These are phyloP conservation scores for Galago senegalensis DNA, from an alignment of 2,797 vertebrate species.

Conservation along the genomic window DNA sequence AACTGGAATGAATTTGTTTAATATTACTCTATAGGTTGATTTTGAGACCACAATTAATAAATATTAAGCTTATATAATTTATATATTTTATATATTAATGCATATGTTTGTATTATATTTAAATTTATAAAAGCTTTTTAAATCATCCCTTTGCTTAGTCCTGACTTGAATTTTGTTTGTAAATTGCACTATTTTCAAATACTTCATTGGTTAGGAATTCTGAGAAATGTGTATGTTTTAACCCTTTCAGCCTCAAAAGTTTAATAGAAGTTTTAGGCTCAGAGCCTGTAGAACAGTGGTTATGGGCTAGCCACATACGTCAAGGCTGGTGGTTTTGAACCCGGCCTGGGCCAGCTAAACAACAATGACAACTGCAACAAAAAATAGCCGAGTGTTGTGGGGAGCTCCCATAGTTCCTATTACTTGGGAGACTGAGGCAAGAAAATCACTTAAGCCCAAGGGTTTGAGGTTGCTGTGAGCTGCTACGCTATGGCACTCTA, in stretches of 20 bases:
- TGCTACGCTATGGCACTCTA: too few relatives aligned
- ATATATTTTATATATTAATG: not conserved
- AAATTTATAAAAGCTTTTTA: not conserved
- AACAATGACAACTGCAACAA: too few relatives aligned
- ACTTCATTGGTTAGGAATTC: not conserved
- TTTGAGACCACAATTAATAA: not conserved
- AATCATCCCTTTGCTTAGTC: not conserved
- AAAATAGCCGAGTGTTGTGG: too few relatives aligned
- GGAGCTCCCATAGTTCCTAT: too few relatives aligned
- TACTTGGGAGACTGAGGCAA: too few relatives aligned
- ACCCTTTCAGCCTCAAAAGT: not conserved
- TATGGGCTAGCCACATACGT: too few relatives aligned
- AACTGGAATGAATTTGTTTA: not conserved
- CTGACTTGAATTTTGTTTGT: constrained; percentile 2
- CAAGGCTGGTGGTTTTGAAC: too few relatives aligned
- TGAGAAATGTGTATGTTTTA: not conserved
- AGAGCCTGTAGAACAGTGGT: too few relatives aligned
- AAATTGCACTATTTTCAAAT: constrained; percentile 45
- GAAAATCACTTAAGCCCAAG: too few relatives aligned
- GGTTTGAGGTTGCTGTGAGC: too few relatives aligned
- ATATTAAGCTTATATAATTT: not conserved
- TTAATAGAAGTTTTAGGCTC: not conserved
- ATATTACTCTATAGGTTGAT: constrained; percentile 35
- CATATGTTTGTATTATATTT: too few relatives aligned
- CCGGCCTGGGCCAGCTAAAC: too few relatives aligned